phyloP scores from a whole-genome alignment of 2,113 vertebrate genomes.

The Dicentrarchus labrax region DNA sequence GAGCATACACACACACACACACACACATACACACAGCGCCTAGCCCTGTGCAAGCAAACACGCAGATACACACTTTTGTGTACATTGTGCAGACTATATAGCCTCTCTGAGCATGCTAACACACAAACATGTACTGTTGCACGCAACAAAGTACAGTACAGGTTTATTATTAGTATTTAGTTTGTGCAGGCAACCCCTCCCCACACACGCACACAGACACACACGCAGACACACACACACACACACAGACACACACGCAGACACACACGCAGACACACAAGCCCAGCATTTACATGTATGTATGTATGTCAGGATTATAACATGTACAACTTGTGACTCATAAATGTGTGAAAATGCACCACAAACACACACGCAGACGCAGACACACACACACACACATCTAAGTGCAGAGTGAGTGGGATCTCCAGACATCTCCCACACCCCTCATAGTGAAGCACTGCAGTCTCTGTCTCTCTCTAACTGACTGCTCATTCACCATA shows the following conservation, averaged over 20 bases:
- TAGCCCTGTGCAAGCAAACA: conserved; percentile 5
- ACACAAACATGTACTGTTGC: conserved; percentile 31
- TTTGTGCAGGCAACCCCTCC: background rate
- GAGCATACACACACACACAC: conserved; percentile 17
- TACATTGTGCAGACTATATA: conserved; percentile 3
- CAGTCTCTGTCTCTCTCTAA: conserved; percentile 56
- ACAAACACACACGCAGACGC: background rate
- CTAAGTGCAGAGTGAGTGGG: conserved; percentile 44
- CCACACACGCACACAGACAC: background rate
- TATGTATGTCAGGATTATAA: conserved; percentile 7
- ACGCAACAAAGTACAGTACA: conserved; percentile 21
- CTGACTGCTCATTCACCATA: conserved; percentile 57
- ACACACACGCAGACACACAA: conserved; percentile 1
- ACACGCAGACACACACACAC: conserved; percentile 1
- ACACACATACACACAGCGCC: conserved; percentile 1
- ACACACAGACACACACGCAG: background rate
- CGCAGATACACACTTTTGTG: conserved; percentile 6
- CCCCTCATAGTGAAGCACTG: conserved; percentile 56
- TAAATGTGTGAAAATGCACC: conserved; percentile 20
- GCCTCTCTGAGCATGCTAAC: conserved; percentile 38
- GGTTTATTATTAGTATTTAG: conserved; percentile 22
- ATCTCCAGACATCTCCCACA: conserved; percentile 60
- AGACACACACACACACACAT: conserved; percentile 26
- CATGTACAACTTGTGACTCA: conserved; percentile 33
- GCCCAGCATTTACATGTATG: background rate